Conservation (phyloP, 1,140 invertebrate species). For the Bombus pascuorum region DNA sequence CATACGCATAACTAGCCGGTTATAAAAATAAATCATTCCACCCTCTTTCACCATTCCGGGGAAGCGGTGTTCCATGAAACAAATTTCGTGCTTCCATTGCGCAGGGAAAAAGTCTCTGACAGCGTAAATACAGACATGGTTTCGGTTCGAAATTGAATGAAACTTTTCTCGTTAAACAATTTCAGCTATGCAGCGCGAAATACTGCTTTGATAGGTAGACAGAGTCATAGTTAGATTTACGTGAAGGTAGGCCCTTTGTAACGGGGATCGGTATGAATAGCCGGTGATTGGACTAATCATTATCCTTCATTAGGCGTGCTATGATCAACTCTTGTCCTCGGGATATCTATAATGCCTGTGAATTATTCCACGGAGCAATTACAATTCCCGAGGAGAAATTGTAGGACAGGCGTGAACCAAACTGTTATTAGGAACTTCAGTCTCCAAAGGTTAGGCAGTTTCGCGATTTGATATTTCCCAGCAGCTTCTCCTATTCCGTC, state of each 20-base stretch:
- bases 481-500: neutral
- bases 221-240: no score
- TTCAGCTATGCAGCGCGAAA: no score
- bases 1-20: neutral
- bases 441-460: neutral
- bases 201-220: neutral
- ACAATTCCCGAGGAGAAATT: constrained; percentile 20
- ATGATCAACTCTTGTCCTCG: constrained; percentile 17
- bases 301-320: constrained; percentile 34
- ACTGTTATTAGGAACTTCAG: constrained; percentile 39
- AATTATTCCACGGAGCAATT: constrained; percentile 45
- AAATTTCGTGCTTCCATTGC: neutral
- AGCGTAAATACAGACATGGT: neutral
- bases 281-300: constrained; percentile 41
- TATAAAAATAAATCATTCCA: constrained; percentile 2
- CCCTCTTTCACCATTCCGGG: no score
- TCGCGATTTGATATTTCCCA: constrained; percentile 5
- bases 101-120: neutral
- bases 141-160: neutral
- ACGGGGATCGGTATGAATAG: constrained; percentile 12
- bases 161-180: constrained; percentile 1
- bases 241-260: neutral
- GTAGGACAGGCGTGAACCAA: neutral
- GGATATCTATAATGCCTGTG: neutral
- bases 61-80: neutral